Conservation (phyloP, 2,113 vertebrate species). For the Hemibates koningsi region DNA sequence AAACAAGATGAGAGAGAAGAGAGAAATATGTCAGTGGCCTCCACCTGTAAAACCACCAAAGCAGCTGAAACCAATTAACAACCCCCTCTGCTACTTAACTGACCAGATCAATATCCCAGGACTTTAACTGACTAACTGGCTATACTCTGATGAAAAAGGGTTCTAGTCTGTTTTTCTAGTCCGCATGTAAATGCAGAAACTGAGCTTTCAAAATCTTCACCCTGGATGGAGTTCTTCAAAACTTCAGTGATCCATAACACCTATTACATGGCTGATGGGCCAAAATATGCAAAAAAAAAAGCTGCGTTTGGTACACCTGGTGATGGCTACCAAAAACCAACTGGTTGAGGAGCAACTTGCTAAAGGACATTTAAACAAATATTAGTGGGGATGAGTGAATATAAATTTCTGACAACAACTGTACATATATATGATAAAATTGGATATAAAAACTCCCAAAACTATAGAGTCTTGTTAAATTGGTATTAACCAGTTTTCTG, state of each 20-base stretch:
- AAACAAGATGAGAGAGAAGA: neutral
- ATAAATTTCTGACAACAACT: neutral
- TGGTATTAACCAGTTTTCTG: neutral
- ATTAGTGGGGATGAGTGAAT: neutral
- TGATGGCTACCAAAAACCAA: neutral
- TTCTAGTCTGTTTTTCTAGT: neutral
- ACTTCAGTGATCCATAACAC: neutral
- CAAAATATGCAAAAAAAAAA: neutral
- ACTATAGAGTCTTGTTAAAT: neutral
- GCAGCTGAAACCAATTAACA: neutral
- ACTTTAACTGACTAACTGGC: neutral
- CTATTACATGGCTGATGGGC: neutral
- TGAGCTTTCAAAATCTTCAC: neutral
- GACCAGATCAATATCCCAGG: neutral
- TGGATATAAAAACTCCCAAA: neutral
- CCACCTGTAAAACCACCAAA: neutral
- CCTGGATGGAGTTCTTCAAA: neutral
- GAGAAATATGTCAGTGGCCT: neutral
- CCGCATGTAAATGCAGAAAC: neutral
- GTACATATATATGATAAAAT: neutral
- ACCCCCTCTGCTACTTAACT: neutral
- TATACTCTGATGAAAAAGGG: neutral
- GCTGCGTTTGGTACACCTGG: rapidly evolving
- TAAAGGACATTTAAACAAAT: neutral
- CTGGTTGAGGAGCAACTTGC: neutral